These are phyloP conservation scores for Biston stratarius DNA, from an alignment of 2,888 invertebrate species.

Conservation along the genomic window DNA sequence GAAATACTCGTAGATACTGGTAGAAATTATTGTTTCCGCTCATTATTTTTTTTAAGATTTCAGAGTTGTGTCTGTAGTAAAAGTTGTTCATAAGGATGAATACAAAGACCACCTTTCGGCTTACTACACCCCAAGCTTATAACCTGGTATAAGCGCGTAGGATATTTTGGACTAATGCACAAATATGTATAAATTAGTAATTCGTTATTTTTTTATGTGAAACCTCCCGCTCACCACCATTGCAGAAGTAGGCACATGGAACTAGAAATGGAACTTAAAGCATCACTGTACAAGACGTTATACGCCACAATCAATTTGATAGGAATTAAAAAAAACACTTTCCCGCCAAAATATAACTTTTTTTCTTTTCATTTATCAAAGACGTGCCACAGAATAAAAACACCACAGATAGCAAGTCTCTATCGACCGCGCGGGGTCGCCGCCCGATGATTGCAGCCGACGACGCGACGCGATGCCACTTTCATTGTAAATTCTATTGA, in stretches of 20 bases:
- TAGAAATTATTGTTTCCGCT: neutral
- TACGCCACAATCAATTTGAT: neutral
- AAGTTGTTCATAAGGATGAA: too few species aligned
- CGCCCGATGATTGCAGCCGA: slow-evolving; percentile 73
- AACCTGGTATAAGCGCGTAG: too few species aligned
- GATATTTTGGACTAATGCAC: too few species aligned
- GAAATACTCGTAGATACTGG: neutral
- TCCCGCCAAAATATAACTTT: neutral
- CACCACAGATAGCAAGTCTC: slow-evolving; percentile 41
- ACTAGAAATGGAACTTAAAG: too few species aligned
- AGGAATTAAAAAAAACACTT: neutral
- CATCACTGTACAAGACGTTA: neutral
- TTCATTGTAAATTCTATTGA: slow-evolving; percentile 62
- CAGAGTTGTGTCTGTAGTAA: too few species aligned
- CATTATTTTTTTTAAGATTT: too few species aligned
- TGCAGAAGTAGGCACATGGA: too few species aligned
- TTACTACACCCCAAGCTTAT: too few species aligned
- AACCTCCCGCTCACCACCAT: too few species aligned
- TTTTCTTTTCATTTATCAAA: neutral
- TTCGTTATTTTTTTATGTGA: too few species aligned
- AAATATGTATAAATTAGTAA: too few species aligned
- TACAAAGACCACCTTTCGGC: too few species aligned
- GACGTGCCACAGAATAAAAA: slow-evolving; percentile 8
- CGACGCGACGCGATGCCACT: slow-evolving; percentile 52
- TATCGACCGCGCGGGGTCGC: slow-evolving; percentile 75